Evolutionary conservation across 2,113 vertebrate species (phyloP).

Genomic region (Anarhynchus alexandrinus): DNA sequence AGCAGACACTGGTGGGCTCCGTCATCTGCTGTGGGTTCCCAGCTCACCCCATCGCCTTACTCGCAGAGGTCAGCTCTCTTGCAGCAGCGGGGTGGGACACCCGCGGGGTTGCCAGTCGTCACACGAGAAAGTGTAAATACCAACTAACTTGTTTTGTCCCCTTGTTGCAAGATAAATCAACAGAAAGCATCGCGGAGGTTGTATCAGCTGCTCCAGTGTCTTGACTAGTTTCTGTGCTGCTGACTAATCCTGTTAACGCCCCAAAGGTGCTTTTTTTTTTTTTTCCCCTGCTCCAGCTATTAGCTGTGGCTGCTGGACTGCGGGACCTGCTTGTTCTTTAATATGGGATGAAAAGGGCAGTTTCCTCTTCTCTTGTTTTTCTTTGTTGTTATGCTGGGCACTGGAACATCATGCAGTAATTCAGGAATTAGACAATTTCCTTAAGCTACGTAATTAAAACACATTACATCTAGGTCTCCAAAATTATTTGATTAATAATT

Average conservation of each 20-base stretch:
- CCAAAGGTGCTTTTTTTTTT: neutral
- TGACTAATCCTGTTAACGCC: neutral
- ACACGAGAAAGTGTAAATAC: neutral
- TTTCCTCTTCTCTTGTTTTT: neutral
- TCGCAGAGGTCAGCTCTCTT: neutral
- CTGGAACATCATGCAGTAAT: neutral
- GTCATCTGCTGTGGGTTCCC: neutral
- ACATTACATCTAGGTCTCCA: neutral
- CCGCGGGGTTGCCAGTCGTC: neutral
- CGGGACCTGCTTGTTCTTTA: neutral
- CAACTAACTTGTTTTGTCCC: rapidly evolving
- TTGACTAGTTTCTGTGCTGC: neutral
- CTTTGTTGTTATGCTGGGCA: neutral
- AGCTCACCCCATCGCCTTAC: neutral
- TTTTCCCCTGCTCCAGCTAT: neutral
- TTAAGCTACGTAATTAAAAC: neutral
- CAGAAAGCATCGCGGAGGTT: neutral
- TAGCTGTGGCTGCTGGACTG: neutral
- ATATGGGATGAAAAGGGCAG: neutral
- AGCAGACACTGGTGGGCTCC: neutral
- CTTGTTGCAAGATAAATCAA: neutral
- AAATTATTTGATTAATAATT: neutral
- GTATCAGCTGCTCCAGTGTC: neutral
- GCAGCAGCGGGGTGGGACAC: rapidly evolving
- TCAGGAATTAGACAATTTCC: neutral